Conservation (phyloP, 2,888 invertebrate genomes). For the Mactromeris polynyma region DNA sequence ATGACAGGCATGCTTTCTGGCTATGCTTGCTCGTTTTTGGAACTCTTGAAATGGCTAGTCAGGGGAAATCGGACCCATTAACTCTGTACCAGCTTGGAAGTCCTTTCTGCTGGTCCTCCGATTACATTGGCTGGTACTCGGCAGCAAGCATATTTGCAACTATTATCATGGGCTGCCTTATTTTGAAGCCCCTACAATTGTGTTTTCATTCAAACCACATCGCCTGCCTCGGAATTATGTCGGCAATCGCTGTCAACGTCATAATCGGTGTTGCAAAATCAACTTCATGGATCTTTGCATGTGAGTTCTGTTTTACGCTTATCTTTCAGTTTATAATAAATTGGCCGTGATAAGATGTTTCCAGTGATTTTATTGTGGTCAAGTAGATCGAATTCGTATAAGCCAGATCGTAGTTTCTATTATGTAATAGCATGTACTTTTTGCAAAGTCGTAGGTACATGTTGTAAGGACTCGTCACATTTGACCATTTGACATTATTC, state of each 20-base stretch:
- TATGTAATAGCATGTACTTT: too few species aligned
- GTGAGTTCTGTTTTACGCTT: not conserved
- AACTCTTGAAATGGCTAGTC: not conserved
- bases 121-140: constrained; percentile 38
- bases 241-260: not conserved
- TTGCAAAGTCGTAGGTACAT: too few species aligned
- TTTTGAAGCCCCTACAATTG: constrained; percentile 35
- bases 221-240: constrained; percentile 38
- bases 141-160: not conserved
- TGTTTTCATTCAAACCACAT: constrained; percentile 35
- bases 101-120: constrained; percentile 48
- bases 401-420: too few species aligned
- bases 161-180: constrained; percentile 10
- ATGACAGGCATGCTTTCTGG: constrained; percentile 32
- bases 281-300: constrained; percentile 28
- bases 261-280: constrained; percentile 26
- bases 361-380: too few species aligned
- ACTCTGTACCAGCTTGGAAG: constrained; percentile 41
- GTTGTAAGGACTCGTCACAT: too few species aligned
- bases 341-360: too few species aligned
- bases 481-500: too few species aligned
- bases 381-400: too few species aligned
- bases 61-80: constrained; percentile 16
- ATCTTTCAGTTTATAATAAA: not conserved
- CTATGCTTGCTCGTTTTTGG: constrained; percentile 21